A percentile compares a stretch with the other conserved stretches of the same genome.
Evolutionary conservation across 2,888 invertebrate genomes (phyloP).

Genomic region (Tenthredo scrophulariae): DNA sequence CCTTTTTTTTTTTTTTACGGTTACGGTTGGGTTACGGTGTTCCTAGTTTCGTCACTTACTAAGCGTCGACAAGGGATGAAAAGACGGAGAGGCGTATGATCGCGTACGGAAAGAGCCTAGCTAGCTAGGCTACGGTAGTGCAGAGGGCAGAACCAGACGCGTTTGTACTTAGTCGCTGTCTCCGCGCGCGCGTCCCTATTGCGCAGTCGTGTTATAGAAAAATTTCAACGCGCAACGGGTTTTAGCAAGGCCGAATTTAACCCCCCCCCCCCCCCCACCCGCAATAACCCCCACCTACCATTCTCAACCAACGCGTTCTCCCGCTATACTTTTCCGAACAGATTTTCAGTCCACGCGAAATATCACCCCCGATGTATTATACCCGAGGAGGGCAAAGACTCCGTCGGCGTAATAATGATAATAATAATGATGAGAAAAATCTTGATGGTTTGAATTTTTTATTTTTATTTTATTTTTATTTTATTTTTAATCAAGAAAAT

Average conservation of each 20-base stretch:
- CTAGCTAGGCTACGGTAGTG: constrained; percentile 5
- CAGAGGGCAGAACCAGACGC: constrained; percentile 34
- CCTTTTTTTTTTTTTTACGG: background rate
- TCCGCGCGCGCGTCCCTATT: constrained; percentile 3
- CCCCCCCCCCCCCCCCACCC: constrained; percentile 46
- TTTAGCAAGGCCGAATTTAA: constrained; percentile 36
- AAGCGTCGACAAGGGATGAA: constrained; percentile 20
- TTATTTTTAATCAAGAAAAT: too few relatives aligned
- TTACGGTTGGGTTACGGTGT: background rate
- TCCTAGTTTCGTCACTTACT: constrained; percentile 16
- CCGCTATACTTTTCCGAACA: background rate
- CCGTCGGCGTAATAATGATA: background rate
- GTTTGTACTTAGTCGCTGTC: background rate
- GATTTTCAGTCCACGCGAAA: constrained; percentile 36
- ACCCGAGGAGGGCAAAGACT: constrained; percentile 18
- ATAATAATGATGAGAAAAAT: background rate
- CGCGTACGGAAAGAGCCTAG: constrained; percentile 6
- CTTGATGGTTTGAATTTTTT: background rate
- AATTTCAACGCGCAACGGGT: constrained; percentile 22
- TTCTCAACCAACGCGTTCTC: constrained; percentile 5
- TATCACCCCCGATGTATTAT: background rate
- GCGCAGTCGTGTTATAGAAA: constrained; percentile 20
- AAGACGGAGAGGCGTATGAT: constrained; percentile 28
- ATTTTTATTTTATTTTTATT: background rate
- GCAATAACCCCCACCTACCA: constrained; percentile 40